Base-by-base conservation (phyloP, 2,113 vertebrate genomes). In the Empidonax alnorum region DNA sequence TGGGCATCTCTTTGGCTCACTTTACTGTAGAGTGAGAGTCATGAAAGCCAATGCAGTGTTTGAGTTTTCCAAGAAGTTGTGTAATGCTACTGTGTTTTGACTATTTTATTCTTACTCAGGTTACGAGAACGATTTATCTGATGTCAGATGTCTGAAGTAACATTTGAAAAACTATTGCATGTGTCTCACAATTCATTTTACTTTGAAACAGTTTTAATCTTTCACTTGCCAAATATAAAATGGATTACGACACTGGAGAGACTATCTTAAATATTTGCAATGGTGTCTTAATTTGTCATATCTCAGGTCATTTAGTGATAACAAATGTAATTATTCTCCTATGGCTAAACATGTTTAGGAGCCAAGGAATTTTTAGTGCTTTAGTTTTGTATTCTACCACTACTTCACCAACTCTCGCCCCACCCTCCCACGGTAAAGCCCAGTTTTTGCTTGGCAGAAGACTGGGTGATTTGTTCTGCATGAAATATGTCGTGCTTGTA, bases 101-200 rank as follows among this genome's bases (percentile, higher is more conserved):
- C 75, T 80, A 4, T 59, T 93, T 35, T 83, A 11, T 71, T 71
- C 65, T 87, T 89, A 22, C 13, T 59, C 52, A 65, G 65, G 63
- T 86, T 90, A 93, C 90, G 61, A 14, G 59, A 76, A 47, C 63
- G 65, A 86, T 92, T 83, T 77, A 50, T 80, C 50, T 74, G 3
- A 67, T 71, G 72, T 94, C 79, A 95, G 30, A 75, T 80, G 58
- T 76, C 71, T 96, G 56, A 95, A 79, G 78, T 85, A 76, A 46
- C 82, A 37, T 37, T 82, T 95, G 90, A 86, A 91, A 93, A 88
- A 62, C 42, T 83, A 59, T 69, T 86, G 79, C 63, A 23, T 62
- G 15, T 94, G 55, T 85, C 82, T 95, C 71, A 41, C 59, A 83
- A 50, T 80, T 95, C 75, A 83, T 95, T 93, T 90, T 95, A 76